phyloP scores from a whole-genome alignment of 2,113 vertebrate genomes.

The Macaca mulatta region DNA sequence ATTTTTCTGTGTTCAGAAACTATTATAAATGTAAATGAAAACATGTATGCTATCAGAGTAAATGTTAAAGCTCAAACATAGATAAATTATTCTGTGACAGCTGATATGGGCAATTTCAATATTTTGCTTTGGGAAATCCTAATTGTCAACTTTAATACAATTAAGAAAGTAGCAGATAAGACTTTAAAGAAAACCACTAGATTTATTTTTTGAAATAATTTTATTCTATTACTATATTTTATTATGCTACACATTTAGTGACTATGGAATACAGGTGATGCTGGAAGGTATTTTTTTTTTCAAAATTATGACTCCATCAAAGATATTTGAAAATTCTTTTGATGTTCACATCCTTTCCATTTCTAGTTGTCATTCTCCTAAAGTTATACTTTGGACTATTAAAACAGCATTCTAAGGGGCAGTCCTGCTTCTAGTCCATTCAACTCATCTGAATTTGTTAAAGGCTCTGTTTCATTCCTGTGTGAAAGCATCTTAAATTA shows the following conservation, averaged over 20 bases:
- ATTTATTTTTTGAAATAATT: conserved; percentile 32
- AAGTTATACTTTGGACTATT: not conserved
- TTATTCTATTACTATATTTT: conserved; percentile 23
- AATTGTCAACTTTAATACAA: conserved; percentile 37
- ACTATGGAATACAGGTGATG: not conserved
- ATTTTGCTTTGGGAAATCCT: not conserved
- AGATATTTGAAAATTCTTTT: conserved; percentile 43
- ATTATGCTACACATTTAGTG: not conserved
- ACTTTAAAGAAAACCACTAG: not conserved
- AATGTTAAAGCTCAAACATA: not conserved
- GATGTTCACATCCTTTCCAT: not conserved
- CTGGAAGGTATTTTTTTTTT: not conserved
- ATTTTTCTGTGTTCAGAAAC: not conserved
- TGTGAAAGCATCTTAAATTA: conserved; percentile 4
- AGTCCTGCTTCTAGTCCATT: not conserved
- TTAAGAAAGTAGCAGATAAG: not conserved
- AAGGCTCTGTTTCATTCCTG: not conserved
- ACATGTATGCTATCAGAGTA: not conserved
- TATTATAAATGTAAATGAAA: not conserved
- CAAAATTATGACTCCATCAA: conserved; percentile 50
- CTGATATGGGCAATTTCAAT: not conserved
- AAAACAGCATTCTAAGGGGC: not conserved
- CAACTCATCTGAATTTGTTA: not conserved
- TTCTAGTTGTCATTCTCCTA: not conserved
- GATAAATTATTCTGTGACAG: not conserved